phyloP scores from a whole-genome alignment of 2,113 vertebrate species.

The Python bivittatus region DNA sequence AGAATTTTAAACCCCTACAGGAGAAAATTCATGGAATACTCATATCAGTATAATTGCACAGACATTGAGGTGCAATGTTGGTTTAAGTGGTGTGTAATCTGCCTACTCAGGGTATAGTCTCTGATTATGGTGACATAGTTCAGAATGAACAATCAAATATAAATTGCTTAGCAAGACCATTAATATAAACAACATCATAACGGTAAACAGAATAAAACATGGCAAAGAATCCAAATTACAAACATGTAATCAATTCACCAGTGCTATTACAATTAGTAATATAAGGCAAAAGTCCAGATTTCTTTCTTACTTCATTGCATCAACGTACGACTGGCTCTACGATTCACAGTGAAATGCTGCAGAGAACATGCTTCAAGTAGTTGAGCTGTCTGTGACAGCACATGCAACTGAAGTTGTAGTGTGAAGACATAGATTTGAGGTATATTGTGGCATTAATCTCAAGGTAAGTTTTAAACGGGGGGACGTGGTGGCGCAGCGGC shows the following conservation, averaged over 20 bases:
- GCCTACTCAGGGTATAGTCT: background rate
- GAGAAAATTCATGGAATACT: background rate
- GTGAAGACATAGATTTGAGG: conserved; percentile 37
- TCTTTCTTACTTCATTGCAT: conserved; percentile 28
- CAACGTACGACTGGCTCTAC: conserved; percentile 41
- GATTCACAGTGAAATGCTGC: conserved; percentile 45
- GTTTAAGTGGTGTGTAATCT: background rate
- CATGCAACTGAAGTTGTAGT: conserved; percentile 30
- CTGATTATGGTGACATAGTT: no score
- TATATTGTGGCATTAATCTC: conserved; percentile 38
- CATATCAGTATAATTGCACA: background rate
- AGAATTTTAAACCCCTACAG: conserved; percentile 17
- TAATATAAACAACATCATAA: background rate
- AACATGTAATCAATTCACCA: background rate
- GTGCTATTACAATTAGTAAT: background rate
- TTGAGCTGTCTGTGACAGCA: conserved; percentile 49
- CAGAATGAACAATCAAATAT: no score
- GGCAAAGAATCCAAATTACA: background rate
- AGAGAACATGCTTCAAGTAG: conserved; percentile 48
- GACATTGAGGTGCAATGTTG: background rate
- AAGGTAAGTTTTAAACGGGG: no score
- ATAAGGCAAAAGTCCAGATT: conserved; percentile 26
- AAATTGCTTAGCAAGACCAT: background rate
- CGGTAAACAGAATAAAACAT: background rate
- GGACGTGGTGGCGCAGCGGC: no score